Conservation (phyloP, 2,797 vertebrate genomes). For the Trachurus trachurus region DNA sequence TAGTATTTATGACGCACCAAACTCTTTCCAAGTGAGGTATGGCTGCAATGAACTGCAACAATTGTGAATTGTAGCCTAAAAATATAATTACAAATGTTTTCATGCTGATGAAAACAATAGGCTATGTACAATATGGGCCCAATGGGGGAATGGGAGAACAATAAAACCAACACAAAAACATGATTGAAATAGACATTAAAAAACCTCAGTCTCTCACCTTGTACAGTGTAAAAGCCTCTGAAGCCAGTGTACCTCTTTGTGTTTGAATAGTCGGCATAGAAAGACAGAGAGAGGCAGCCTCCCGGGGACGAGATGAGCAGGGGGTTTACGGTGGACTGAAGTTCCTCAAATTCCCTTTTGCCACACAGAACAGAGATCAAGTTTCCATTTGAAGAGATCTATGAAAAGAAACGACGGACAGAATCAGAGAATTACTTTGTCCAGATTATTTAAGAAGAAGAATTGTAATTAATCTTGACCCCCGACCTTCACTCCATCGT, state of each 20-base stretch:
- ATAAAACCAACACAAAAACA: not conserved
- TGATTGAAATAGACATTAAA: not conserved
- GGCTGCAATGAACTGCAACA: not conserved
- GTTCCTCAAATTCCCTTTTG: conserved; percentile 67
- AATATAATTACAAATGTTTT: not conserved
- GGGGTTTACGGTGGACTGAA: conserved; percentile 79
- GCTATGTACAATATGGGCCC: not conserved
- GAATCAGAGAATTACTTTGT: not conserved
- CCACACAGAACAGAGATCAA: conserved; percentile 87
- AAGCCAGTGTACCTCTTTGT: conserved; percentile 90
- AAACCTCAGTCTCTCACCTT: conserved; percentile 82
- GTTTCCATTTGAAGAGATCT: conserved; percentile 77
- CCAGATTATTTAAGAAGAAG: not conserved
- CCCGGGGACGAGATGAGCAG: conserved; percentile 79
- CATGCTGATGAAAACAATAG: not conserved
- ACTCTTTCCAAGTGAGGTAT: not conserved
- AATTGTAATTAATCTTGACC: not conserved
- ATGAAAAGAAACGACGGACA: not conserved
- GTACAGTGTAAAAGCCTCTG: conserved; percentile 88
- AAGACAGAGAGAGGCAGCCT: conserved; percentile 86
- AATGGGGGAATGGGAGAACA: not conserved
- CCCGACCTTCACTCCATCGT: conserved; percentile 91
- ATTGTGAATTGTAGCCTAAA: conserved; percentile 9
- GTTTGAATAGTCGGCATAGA: conserved; percentile 93
- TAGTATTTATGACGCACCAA: not conserved